Evolutionary conservation across 1,140 invertebrate species (phyloP), one percentile per base, ranked within the genome.

Genomic region (Drosophila ananassae): DNA sequence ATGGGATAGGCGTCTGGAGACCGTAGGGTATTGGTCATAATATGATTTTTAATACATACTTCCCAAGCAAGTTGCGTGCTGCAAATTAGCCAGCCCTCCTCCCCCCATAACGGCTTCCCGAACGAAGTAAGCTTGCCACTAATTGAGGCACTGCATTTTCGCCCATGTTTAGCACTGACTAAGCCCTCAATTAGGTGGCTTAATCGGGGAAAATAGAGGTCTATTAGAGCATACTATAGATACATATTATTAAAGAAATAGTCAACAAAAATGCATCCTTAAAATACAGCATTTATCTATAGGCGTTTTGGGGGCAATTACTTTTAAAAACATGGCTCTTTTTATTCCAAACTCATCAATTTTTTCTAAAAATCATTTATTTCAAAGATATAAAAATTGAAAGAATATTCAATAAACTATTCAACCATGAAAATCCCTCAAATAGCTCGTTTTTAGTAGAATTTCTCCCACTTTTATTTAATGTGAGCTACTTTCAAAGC

Each of bases 21-120:
- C 34, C 59, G 34, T 28, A 37, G 25, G 28, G n/a, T 32, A 55
- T 51, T 37, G 44, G 13, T 63, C 60, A 64, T 56, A 64, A 60
- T 75, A 30, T 51, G 34, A 48, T 56, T 66, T 71, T 66, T 47
- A 59, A 79, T 56, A 76, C 63, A 62, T 68, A 81, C 47, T 74
- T 62, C 39, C 37, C 76, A 48, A 48, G 53, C 59, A 69, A 67
- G 78, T 82, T 87, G 82, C 82, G 82, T 85, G 82, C 52, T 46
- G 78, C 22, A 87, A 87, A 87, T 87, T 87, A 89, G 83, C 60
- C 67, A 44, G 47, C 17, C 32, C 22, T 48, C n/a, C 17, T 17
- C 41, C 10, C 10, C 34, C 56, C 48, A 64, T 85, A 85, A 81
- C 82, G 82, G 81, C 50, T 37, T 44, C n/a, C 34, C 63, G 47